These are phyloP conservation scores for Melanotaenia duboulayi DNA, from an alignment of 2,113 vertebrate species.

Conservation along the genomic window DNA sequence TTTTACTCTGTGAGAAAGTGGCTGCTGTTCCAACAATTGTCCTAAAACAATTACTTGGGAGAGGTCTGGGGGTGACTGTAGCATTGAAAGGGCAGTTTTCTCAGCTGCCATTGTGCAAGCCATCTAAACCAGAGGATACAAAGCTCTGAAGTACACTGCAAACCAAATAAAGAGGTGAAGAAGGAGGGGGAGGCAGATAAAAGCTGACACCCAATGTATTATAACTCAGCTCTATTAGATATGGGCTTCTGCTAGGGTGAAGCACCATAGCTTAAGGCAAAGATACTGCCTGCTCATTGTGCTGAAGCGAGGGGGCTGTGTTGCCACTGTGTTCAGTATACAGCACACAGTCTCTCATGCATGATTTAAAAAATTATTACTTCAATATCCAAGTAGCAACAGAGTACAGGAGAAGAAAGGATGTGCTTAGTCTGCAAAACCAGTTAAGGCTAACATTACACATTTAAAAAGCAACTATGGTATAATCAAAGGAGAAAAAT, in stretches of 20 bases:
- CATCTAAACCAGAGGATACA: constrained; percentile 62
- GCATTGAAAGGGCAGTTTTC: constrained; percentile 68
- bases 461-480: background rate
- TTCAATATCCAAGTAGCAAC: constrained; percentile 49
- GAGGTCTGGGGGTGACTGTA: constrained; percentile 33
- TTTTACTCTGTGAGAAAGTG: constrained; percentile 46
- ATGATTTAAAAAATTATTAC: constrained; percentile 66
- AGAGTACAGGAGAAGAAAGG: constrained; percentile 43
- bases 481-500: too few species aligned
- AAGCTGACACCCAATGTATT: constrained; percentile 78
- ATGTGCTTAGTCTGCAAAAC: constrained; percentile 46
- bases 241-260: constrained; percentile 66
- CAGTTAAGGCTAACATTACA: background rate
- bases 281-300: constrained; percentile 65
- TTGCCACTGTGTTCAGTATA: constrained; percentile 46
- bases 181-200: constrained; percentile 68
- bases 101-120: constrained; percentile 44
- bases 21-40: constrained; percentile 56
- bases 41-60: constrained; percentile 69
- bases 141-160: constrained; percentile 52
- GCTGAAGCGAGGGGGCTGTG: constrained; percentile 48
- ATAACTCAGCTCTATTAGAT: constrained; percentile 73
- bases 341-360: constrained; percentile 58
- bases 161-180: constrained; percentile 74
- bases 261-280: constrained; percentile 67